Conservation (phyloP, 2,797 vertebrate genomes). For the Mus spretus region DNA sequence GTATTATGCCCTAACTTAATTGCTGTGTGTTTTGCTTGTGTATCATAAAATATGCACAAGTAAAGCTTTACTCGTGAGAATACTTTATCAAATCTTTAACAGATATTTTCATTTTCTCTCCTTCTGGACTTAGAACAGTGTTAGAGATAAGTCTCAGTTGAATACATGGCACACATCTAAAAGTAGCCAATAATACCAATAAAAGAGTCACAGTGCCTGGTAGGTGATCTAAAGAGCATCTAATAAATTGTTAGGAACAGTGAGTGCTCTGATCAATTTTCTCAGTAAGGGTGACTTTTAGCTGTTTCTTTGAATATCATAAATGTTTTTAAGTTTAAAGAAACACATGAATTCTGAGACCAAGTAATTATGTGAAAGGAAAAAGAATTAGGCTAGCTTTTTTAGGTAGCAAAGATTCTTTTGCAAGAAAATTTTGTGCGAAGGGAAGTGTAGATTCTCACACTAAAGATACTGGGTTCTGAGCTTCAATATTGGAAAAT, state of each 20-base stretch:
- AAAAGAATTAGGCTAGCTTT: neutral
- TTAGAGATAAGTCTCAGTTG: neutral
- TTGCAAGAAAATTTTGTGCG: constrained; percentile 16
- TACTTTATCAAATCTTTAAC: neutral
- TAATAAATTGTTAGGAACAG: neutral
- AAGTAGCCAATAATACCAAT: neutral
- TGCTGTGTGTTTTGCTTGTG: neutral
- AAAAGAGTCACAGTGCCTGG: neutral
- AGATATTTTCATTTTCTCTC: neutral
- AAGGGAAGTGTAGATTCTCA: constrained; percentile 1
- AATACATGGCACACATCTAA: neutral
- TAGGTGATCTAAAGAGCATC: neutral
- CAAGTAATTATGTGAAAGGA: neutral
- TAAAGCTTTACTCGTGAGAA: neutral
- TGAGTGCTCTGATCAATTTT: constrained; percentile 8
- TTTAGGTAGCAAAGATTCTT: constrained; percentile 24
- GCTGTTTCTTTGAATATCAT: neutral
- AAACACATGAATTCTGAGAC: neutral
- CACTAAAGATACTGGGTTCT: neutral
- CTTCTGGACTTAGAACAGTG: neutral
- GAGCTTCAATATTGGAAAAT: neutral
- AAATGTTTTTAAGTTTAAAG: constrained; percentile 7
- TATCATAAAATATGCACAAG: neutral
- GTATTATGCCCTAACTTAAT: neutral
- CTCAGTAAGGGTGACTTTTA: constrained; percentile 6